Base-by-base conservation (phyloP, 2,113 vertebrate species). In the Camelus bactrianus region DNA sequence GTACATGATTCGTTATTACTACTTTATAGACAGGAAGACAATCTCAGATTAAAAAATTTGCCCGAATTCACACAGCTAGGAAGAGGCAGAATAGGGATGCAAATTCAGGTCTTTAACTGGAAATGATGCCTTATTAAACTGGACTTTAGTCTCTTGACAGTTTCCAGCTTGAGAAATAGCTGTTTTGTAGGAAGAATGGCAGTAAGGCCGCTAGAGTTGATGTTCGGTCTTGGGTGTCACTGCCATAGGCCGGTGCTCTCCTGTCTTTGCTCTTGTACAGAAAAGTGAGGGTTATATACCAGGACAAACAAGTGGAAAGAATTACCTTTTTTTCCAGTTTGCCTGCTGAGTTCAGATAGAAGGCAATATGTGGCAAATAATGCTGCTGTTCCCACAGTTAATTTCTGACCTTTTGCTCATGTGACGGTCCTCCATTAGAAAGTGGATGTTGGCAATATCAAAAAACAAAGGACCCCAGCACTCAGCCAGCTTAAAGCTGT, bases 351-450 rank as follows among this genome's bases (percentile, higher is more conserved):
- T 85, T 94, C 72, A 93, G 2, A 60, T 50, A 81, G 42, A 67
- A 93, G 64, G 17, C 86, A 69, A 11, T 88, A 91, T 32, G 16
- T 72, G 26, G 20, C 46, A 96, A 65, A 62, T 64, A 67, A 28
- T 4, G 35, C 26, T 81, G 8, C 62, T 72, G 1, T 87, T 94
- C 13, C 60, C 65, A 22, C 75, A 70, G 35, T n/a, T 77, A 16
- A 82, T 94, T 82, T 94, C n/a, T 95, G 3, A 92, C 58, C 42
- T 92, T 95, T 76, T 87, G 22, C 46, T 70, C 58, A 32, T 38
- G 3, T 32, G 35, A 60, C 70, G 17, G 9, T 80, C 26, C 56
- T 87, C 65, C 2, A 22, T 93, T 52, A 89, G 60, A 73, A 92
- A 62, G 48, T 56, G 14, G 60, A 87, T 72, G 14, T 64, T 82